phyloP scores from a whole-genome alignment of 2,888 invertebrate species.

The Arctia plantaginis region DNA sequence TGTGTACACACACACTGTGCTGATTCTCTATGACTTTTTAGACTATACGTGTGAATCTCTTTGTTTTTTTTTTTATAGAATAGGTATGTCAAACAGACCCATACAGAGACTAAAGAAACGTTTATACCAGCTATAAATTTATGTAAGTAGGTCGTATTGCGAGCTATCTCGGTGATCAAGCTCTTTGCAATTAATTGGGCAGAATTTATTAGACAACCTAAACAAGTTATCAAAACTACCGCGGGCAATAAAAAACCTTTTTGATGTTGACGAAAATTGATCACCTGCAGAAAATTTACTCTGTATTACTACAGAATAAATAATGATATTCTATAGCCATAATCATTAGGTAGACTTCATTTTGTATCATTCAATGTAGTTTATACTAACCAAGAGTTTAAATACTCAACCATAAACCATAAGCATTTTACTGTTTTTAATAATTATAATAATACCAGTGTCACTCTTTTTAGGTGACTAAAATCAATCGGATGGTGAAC shows the following conservation, averaged over 20 bases:
- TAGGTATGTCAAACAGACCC: neutral
- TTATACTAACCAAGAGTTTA: neutral
- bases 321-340: too few relatives aligned
- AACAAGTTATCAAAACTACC: neutral
- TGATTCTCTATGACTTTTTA: too few relatives aligned
- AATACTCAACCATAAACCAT: neutral
- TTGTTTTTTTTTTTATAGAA: neutral
- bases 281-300: neutral
- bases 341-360: neutral
- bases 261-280: neutral
- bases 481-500: neutral
- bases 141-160: constrained; percentile 13
- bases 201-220: constrained; percentile 3
- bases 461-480: neutral
- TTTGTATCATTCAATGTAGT: neutral
- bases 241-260: neutral
- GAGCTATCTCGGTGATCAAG: constrained; percentile 16
- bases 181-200: constrained; percentile 12
- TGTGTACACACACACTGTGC: too few relatives aligned
- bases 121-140: constrained; percentile 15
- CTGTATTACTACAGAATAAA: neutral
- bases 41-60: too few relatives aligned
- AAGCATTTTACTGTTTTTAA: neutral
- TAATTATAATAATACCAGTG: neutral
- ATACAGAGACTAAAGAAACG: neutral